phyloP scores from a whole-genome alignment of 2,888 invertebrate genomes.

The Scaptomyza polygonia region DNA sequence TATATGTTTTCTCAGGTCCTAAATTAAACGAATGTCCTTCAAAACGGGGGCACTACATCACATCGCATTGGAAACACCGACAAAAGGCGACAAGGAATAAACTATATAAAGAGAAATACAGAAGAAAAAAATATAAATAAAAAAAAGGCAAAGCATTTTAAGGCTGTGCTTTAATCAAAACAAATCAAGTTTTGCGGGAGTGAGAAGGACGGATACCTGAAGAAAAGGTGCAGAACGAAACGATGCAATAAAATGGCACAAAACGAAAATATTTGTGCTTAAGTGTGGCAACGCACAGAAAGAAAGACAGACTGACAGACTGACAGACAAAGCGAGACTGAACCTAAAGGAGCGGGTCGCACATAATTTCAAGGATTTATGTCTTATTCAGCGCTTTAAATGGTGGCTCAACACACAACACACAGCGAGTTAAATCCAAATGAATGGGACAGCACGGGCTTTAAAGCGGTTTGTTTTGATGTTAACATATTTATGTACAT shows the following conservation, averaged over 20 bases:
- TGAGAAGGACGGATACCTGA: background rate
- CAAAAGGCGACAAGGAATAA: constrained; percentile 38
- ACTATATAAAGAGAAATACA: constrained; percentile 13
- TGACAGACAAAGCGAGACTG: constrained; percentile 7
- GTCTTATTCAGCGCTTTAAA: constrained; percentile 69
- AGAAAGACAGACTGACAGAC: constrained; percentile 3
- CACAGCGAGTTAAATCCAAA: constrained; percentile 31
- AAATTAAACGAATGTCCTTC: constrained; percentile 75
- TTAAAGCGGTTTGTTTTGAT: constrained; percentile 49
- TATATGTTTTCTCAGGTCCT: constrained; percentile 73
- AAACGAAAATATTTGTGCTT: constrained; percentile 49
- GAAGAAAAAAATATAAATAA: constrained; percentile 1
- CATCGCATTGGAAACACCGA: constrained; percentile 34
- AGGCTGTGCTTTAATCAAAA: constrained; percentile 64
- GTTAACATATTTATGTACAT: constrained; percentile 27
- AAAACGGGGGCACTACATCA: constrained; percentile 58
- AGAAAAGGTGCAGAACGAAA: constrained; percentile 18
- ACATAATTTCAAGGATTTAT: constrained; percentile 77
- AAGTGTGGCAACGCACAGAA: constrained; percentile 57
- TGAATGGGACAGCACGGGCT: constrained; percentile 45
- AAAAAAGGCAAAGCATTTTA: constrained; percentile 37
- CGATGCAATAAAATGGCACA: constrained; percentile 36
- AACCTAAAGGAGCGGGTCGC: constrained; percentile 51
- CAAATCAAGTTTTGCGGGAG: constrained; percentile 66
- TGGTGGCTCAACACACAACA: constrained; percentile 33